Base-by-base conservation (phyloP, 2,888 invertebrate genomes). In the Agonopterix heracliana region DNA sequence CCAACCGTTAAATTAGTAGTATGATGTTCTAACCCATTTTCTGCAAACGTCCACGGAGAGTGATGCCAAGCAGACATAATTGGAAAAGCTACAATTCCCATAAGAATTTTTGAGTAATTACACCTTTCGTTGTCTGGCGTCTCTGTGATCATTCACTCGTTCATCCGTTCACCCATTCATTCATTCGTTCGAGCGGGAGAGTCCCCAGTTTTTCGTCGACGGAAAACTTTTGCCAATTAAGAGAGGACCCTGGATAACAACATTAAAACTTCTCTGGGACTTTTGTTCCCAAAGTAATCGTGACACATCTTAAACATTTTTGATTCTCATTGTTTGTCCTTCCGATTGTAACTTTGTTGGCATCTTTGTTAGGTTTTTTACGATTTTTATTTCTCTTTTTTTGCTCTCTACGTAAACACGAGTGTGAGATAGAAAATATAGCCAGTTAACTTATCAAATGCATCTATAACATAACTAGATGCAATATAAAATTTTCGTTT, bases 61-160 rank as follows among this genome's bases (percentile, higher is more conserved):
- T 38, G 26, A 40, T 13, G 10, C 38, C 38, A 38, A 38, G 14
- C 36, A 13, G n/a, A 41, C n/a, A 14, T 46, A 46, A 56, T 50
- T 50, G 51, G 45, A 45, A 52, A 41, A 41, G 54, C 55, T 56
- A 54, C 61, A 62, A 63, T 67, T 62, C 66, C 68, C 65, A 53
- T 60, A 65, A 66, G 70, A 67, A 68, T 71, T 71, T 73, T 73
- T 72, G 69, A 73, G 72, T 76, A 77, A 78, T 76, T 75, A 77
- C 70, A 68, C 66, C 64, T 69, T 65, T 60, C 65, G 59, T 26
- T 55, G 58, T 54, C 59, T 56, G 54, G 55, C 60, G 57, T 61
- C 63, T 55, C 68, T 76, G 66, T 76, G 73, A 76, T 73, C 76
- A 63, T 64, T 77, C 71, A 74, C 60, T 71, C 74, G 68, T 67